phyloP scores from a whole-genome alignment of 1,140 invertebrate genomes.

The Cyphomyrmex costatus region DNA sequence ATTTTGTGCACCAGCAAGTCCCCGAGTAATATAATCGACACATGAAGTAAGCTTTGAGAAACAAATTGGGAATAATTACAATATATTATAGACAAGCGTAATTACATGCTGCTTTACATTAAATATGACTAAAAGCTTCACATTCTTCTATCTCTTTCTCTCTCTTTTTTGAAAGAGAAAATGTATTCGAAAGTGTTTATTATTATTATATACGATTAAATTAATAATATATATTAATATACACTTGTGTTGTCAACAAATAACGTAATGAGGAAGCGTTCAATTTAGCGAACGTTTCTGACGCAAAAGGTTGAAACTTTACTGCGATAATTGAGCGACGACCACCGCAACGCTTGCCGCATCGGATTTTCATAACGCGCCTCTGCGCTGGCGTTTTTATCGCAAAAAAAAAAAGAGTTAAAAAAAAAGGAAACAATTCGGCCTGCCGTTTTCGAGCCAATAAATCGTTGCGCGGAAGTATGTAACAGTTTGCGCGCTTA shows the following conservation, averaged over 20 bases:
- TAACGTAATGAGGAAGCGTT: conserved; percentile 11
- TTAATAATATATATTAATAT: neutral
- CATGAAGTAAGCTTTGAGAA: conserved; percentile 52
- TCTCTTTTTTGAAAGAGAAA: neutral
- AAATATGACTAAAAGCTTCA: conserved; percentile 38
- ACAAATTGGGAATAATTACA: conserved; percentile 57
- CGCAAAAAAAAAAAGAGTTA: conserved; percentile 25
- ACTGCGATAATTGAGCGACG: conserved; percentile 48
- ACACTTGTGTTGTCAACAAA: neutral
- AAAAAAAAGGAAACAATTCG: conserved; percentile 53
- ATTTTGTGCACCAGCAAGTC: conserved; percentile 35
- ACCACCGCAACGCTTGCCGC: conserved; percentile 32
- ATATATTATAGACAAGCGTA: conserved; percentile 35
- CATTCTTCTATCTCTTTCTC: neutral
- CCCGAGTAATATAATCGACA: conserved; percentile 46
- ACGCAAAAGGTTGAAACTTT: conserved; percentile 43
- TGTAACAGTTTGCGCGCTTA: conserved; percentile 54
- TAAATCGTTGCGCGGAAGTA: conserved; percentile 56
- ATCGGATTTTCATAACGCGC: conserved; percentile 60
- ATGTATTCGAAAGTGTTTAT: conserved; percentile 8
- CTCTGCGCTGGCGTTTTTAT: conserved; percentile 29
- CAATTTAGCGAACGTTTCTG: conserved; percentile 9
- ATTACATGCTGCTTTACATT: conserved; percentile 32
- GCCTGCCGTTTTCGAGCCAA: conserved; percentile 53
- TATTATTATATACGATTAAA: conserved; percentile 35